A percentile compares a stretch with the other conserved stretches of the same genome.
Conservation (phyloP, 2,888 invertebrate species). For the Epirrhoe alternata region DNA sequence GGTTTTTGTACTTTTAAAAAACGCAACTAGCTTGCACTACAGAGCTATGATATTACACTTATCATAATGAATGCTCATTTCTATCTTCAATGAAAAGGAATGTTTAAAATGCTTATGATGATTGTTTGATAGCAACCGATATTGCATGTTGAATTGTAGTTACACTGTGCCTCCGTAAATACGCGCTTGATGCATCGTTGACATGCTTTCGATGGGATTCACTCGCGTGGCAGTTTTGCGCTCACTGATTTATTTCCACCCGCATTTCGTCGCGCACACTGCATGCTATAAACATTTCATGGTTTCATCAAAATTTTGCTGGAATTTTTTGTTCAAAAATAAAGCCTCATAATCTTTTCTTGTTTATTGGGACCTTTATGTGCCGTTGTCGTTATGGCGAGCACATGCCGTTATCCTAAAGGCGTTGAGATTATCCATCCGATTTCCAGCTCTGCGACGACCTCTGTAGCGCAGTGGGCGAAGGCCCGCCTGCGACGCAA, state of each 20-base stretch:
- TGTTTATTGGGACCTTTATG: conserved; percentile 2
- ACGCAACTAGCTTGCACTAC: neutral
- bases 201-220: conserved; percentile 64
- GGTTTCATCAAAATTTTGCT: conserved; percentile 12
- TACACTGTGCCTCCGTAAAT: conserved; percentile 48
- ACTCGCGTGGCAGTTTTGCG: conserved; percentile 64
- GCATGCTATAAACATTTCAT: conserved; percentile 26
- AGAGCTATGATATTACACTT: no score
- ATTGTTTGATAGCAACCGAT: conserved; percentile 6
- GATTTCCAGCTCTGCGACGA: neutral
- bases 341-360: neutral
- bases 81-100: neutral
- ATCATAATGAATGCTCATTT: no score
- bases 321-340: conserved; percentile 7
- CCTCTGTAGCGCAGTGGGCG: no score
- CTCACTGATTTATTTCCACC: conserved; percentile 71
- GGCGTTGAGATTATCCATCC: conserved; percentile 5
- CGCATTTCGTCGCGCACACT: conserved; percentile 49
- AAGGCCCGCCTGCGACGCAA: no score
- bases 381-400: conserved; percentile 7
- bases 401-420: conserved; percentile 4
- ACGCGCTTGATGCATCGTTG: conserved; percentile 59
- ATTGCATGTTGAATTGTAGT: conserved; percentile 11
- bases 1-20: neutral
- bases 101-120: neutral